These are phyloP conservation scores for Drosophila peninsularis DNA, from an alignment of 2,888 invertebrate species.

Conservation along the genomic window DNA sequence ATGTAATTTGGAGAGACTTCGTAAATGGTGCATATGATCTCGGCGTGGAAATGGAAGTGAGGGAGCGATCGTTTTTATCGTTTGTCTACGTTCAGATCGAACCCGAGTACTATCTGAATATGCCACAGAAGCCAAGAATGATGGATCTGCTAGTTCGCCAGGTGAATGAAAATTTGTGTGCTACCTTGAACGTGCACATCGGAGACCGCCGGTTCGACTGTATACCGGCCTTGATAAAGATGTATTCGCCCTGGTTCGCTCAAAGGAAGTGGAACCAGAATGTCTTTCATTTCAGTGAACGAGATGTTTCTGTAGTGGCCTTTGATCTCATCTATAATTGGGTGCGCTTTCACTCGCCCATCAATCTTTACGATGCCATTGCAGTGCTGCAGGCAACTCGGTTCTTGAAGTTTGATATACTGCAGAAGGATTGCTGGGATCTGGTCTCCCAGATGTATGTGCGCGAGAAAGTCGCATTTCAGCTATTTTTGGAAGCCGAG, in stretches of 20 bases:
- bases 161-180: conserved; percentile 19
- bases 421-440: conserved; percentile 11
- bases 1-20: too few species aligned
- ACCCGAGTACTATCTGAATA: neutral
- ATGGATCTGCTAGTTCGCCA: neutral
- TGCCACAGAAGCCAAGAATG: neutral
- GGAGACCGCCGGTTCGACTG: conserved; percentile 15
- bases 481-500: conserved; percentile 4
- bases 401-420: conserved; percentile 12
- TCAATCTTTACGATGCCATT: neutral
- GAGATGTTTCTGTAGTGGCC: conserved; percentile 13
- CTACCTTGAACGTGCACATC: conserved; percentile 16
- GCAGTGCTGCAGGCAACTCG: conserved; percentile 35
- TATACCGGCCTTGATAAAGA: conserved; percentile 15
- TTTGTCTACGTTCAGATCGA: too few species aligned
- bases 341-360: conserved; percentile 23
- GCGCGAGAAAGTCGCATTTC: conserved; percentile 35
- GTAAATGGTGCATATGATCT: too few species aligned
- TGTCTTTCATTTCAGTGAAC: neutral
- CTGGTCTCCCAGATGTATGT: conserved; percentile 1
- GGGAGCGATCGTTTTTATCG: too few species aligned
- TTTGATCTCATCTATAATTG: conserved; percentile 40
- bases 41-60: too few species aligned
- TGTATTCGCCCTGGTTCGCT: conserved; percentile 36
- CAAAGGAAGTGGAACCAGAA: conserved; percentile 7